Conservation (phyloP, 2,888 invertebrate genomes). For the Hyppa rectilinea region DNA sequence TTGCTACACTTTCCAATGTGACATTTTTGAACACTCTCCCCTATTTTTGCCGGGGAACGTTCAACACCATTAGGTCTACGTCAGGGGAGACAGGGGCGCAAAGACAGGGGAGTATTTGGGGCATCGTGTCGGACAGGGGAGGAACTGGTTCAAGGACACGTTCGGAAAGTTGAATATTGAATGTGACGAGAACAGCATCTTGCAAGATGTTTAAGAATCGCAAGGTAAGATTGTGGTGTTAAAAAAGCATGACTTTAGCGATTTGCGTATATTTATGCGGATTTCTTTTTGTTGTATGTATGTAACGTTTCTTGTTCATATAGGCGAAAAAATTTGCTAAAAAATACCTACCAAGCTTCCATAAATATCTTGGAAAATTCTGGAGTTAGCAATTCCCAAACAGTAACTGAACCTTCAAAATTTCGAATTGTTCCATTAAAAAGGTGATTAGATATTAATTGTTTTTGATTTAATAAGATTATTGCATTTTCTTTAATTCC, state of each 20-base stretch:
- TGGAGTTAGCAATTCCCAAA: too few relatives aligned
- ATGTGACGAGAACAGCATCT: slow-evolving; percentile 14
- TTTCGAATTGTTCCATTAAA: not conserved
- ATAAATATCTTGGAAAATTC: not conserved
- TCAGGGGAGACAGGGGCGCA: slow-evolving; percentile 42
- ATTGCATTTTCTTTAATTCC: too few relatives aligned
- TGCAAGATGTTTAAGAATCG: slow-evolving; percentile 1
- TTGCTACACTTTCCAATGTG: slow-evolving; percentile 45
- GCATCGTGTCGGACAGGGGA: slow-evolving; percentile 53
- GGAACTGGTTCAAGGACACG: slow-evolving; percentile 63
- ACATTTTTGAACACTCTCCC: slow-evolving; percentile 48
- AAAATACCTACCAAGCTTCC: not conserved
- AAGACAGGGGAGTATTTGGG: slow-evolving; percentile 57
- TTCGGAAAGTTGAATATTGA: slow-evolving; percentile 45
- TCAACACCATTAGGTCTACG: slow-evolving; percentile 59
- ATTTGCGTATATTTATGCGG: not conserved
- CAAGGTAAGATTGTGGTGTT: not conserved
- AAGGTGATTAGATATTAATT: not conserved
- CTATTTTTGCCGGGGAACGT: slow-evolving; percentile 37
- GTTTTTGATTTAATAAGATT: too few relatives aligned
- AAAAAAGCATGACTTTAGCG: not conserved
- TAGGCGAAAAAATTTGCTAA: too few relatives aligned
- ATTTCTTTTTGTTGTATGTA: not conserved
- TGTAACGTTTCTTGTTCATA: not conserved
- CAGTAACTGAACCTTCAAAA: too few relatives aligned